Percentiles rank a stretch among this genome's conserved stretches.
Conservation (phyloP, 2,113 vertebrate genomes). For the Corythaeola cristata region DNA sequence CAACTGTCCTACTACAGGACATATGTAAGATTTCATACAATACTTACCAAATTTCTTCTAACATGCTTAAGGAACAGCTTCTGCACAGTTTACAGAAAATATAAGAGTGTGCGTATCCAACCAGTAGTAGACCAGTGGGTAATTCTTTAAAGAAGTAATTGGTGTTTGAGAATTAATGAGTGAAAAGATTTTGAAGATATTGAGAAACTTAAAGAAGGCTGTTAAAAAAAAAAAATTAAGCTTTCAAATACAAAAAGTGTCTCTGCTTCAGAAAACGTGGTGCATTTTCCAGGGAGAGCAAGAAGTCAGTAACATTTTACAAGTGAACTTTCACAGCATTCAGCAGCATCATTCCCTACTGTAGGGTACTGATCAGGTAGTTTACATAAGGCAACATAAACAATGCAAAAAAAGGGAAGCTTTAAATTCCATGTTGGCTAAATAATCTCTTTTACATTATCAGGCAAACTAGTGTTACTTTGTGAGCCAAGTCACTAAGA, state of each 20-base stretch:
- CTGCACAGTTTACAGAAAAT: background rate
- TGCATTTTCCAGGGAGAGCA: background rate
- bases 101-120: background rate
- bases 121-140: background rate
- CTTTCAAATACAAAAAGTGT: background rate
- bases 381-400: background rate
- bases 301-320: background rate
- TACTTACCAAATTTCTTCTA: background rate
- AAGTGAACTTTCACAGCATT: background rate
- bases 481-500: background rate
- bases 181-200: background rate
- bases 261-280: background rate
- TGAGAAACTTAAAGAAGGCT: background rate
- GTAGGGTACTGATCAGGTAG: background rate
- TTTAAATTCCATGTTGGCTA: background rate
- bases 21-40: too few species aligned
- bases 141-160: background rate
- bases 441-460: background rate
- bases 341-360: background rate
- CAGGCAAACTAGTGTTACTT: background rate
- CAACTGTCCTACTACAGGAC: background rate
- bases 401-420: background rate
- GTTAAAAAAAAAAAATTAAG: background rate
- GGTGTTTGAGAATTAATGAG: background rate
- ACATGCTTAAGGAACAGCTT: background rate